Base-by-base conservation (phyloP, 2,113 vertebrate genomes). In the Larimichthys crocea region DNA sequence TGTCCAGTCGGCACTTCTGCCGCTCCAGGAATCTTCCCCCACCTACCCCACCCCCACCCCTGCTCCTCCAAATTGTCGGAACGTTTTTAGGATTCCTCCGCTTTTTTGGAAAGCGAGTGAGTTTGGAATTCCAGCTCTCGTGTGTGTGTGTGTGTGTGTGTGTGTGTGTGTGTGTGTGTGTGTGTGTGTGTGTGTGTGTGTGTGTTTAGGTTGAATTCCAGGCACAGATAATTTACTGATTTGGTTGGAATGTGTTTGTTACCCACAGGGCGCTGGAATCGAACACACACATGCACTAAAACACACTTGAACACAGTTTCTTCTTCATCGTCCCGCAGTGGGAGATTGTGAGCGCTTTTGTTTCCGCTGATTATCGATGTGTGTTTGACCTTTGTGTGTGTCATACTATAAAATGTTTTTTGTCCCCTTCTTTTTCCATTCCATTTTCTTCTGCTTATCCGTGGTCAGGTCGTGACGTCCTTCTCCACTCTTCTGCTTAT, bases 181-280 rank as follows among this genome's bases (percentile, higher is more conserved):
- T 61, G 63, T 78, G 62, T 71, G 52, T 46, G 35, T 72, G 71
- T 72, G 56, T 65, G 81, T 65, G 80, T 26, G 35, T 79, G n/a
- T n/a, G n/a, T n/a, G n/a, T n/a, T 53, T 76, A 78, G 82, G 72
- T 88, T 90, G 77, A 82, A 80, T 91, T 93, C 89, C 90, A 92
- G 69, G 66, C 80, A 35, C 79, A 75, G 88, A 88, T 89, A 88
- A 91, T 92, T 89, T 83, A 88, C 82, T 76, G 82, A 92, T 92
- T 92, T 90, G 85, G 59, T 68, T 80, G 88, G 91, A 92, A 91
- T 89, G 87, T 83, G 79, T 90, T 84, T 90, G 85, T 86, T 89
- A 83, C 61, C 89, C 87, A 59, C 89, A 80, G 79, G 46, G 69
- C 60, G 76, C 63, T 91, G 83, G 85, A 91, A 48, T 55, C 66